A percentile compares a stretch with the other conserved stretches of the same genome.
phyloP scores from a whole-genome alignment of 2,888 invertebrate species.

The Aporophyla nigra region DNA sequence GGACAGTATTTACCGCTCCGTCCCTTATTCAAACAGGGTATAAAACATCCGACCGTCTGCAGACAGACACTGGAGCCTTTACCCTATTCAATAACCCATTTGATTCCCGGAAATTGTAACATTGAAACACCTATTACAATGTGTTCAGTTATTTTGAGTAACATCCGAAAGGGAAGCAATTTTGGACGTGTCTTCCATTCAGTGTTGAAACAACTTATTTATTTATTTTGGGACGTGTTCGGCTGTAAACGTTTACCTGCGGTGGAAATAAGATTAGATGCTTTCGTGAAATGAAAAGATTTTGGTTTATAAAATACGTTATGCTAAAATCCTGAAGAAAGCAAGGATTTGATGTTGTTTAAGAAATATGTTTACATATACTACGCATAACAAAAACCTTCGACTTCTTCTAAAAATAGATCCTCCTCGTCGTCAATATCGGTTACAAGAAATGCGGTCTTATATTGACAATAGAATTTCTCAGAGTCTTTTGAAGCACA shows the following conservation, averaged over 20 bases:
- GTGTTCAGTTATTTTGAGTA: constrained; percentile 57
- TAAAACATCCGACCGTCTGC: constrained; percentile 56
- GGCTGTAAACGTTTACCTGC: constrained; percentile 20
- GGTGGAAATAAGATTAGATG: constrained; percentile 9
- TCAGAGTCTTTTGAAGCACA: constrained; percentile 17
- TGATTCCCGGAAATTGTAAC: constrained; percentile 62
- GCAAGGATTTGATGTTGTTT: constrained; percentile 3
- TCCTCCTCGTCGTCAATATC: background rate
- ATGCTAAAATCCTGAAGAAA: background rate
- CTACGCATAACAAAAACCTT: background rate
- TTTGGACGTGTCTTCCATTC: constrained; percentile 19
- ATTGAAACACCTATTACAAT: constrained; percentile 49
- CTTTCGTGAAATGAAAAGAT: constrained; percentile 10
- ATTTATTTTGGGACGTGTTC: constrained; percentile 38
- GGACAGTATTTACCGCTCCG: constrained; percentile 54
- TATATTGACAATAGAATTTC: constrained; percentile 18
- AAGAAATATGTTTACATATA: background rate
- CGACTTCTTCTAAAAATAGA: background rate
- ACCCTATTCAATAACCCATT: constrained; percentile 64
- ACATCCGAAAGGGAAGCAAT: constrained; percentile 21
- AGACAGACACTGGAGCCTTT: constrained; percentile 38
- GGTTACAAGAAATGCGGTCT: background rate
- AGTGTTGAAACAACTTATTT: constrained; percentile 37
- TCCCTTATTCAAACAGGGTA: constrained; percentile 54
- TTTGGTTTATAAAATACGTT: constrained; percentile 6